Conservation (phyloP, 1,140 invertebrate species). For the Bactericera cockerelli region DNA sequence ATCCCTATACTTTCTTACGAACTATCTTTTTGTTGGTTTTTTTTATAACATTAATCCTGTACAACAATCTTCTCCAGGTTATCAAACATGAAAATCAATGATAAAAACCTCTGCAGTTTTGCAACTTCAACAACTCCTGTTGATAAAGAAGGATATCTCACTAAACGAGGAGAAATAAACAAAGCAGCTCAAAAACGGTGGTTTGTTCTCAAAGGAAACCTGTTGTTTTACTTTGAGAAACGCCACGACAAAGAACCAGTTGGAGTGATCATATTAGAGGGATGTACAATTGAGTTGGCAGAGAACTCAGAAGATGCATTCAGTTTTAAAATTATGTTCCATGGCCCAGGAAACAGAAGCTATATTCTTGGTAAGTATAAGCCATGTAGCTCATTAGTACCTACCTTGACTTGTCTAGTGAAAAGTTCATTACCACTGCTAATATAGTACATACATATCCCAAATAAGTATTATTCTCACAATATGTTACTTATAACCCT, state of each 20-base stretch:
- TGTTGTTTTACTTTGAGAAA: slow-evolving; percentile 91
- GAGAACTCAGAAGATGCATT: slow-evolving; percentile 68
- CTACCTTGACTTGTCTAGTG: too few relatives aligned
- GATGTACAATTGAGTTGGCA: slow-evolving; percentile 76
- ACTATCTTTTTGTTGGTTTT: too few relatives aligned
- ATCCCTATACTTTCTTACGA: slow-evolving; percentile 12
- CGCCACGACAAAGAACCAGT: slow-evolving; percentile 79
- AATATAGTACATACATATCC: too few relatives aligned
- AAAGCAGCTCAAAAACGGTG: slow-evolving; percentile 80
- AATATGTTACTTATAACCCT: too few relatives aligned
- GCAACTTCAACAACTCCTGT: slow-evolving; percentile 68
- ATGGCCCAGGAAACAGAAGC: slow-evolving; percentile 64
- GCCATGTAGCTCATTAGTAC: too few relatives aligned
- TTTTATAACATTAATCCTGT: too few relatives aligned
- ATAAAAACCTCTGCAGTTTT: slow-evolving; percentile 70
- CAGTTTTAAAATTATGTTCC: slow-evolving; percentile 88
- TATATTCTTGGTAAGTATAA: slow-evolving; percentile 49
- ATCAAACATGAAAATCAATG: slow-evolving; percentile 77
- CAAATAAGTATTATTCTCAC: too few relatives aligned
- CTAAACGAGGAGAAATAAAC: slow-evolving; percentile 79
- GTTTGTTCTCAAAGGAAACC: slow-evolving; percentile 89
- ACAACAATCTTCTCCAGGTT: too few relatives aligned
- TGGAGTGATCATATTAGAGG: slow-evolving; percentile 83
- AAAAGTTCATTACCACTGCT: too few relatives aligned
- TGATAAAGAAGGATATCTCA: slow-evolving; percentile 77